These are phyloP conservation scores for Ochropleura leucogaster DNA, from an alignment of 2,888 invertebrate species.

Conservation along the genomic window DNA sequence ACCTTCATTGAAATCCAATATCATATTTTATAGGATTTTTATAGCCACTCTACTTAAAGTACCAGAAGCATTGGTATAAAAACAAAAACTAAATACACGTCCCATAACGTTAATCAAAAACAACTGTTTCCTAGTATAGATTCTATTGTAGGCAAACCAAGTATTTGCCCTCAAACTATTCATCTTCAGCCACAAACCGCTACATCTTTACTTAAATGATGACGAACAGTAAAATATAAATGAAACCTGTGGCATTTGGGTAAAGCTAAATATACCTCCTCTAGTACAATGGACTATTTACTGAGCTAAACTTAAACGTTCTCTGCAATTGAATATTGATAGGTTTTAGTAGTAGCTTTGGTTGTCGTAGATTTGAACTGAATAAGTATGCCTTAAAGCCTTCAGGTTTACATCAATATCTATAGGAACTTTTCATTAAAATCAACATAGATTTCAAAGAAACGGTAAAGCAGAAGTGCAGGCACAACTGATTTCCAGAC, in stretches of 20 bases:
- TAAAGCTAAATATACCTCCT: slow-evolving; percentile 69
- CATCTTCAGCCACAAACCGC: slow-evolving; percentile 78
- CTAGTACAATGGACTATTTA: slow-evolving; percentile 78
- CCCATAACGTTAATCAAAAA: slow-evolving; percentile 49
- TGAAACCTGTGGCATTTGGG: slow-evolving; percentile 76
- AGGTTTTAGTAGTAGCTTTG: slow-evolving; percentile 28
- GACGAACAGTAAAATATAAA: slow-evolving; percentile 77
- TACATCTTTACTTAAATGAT: slow-evolving; percentile 70
- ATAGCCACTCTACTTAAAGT: background rate
- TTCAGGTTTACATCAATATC: background rate
- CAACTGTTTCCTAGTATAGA: slow-evolving; percentile 73
- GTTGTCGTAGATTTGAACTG: background rate
- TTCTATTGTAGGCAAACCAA: slow-evolving; percentile 49
- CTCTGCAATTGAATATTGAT: slow-evolving; percentile 57
- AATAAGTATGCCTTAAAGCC: background rate
- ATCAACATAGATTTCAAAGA: background rate
- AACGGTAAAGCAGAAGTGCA: background rate
- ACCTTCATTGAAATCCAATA: background rate
- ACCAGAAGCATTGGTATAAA: background rate
- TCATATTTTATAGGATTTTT: background rate
- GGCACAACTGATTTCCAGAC: background rate
- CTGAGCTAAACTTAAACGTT: slow-evolving; percentile 40
- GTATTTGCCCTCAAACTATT: slow-evolving; percentile 66
- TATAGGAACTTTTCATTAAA: background rate
- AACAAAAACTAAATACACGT: background rate